These are phyloP conservation scores for Myotis davidii DNA, from an alignment of 2,113 vertebrate species.

Conservation along the genomic window DNA sequence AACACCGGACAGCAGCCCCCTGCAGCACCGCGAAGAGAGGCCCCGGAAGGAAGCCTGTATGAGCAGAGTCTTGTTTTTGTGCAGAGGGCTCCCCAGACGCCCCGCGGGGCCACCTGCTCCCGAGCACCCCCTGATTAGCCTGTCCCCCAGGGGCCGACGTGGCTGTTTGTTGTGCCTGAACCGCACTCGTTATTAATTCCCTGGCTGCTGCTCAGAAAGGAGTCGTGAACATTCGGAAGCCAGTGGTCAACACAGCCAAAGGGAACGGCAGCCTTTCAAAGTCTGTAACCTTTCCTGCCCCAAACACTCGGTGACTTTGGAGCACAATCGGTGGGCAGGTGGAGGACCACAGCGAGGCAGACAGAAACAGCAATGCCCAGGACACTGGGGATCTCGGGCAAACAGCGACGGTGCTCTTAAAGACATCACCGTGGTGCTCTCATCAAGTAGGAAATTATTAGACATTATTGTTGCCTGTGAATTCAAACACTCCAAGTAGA, in stretches of 20 bases:
- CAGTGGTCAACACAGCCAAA: background rate
- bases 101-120: background rate
- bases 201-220: background rate
- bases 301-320: background rate
- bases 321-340: background rate
- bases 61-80: background rate
- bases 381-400: background rate
- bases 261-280: background rate
- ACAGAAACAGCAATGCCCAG: background rate
- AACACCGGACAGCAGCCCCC: background rate
- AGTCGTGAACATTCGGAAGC: constrained; percentile 28
- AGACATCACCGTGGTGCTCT: background rate
- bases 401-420: background rate
- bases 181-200: constrained; percentile 10
- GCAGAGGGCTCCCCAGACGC: background rate
- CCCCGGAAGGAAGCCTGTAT: background rate
- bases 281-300: background rate
- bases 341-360: background rate
- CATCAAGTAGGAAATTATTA: background rate
- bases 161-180: background rate
- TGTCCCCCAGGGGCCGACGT: background rate
- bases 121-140: background rate
- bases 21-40: no score
- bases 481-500: background rate
- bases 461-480: background rate